Evolutionary conservation across 1,140 invertebrate species (phyloP).

Genomic region (Camponotus floridanus): DNA sequence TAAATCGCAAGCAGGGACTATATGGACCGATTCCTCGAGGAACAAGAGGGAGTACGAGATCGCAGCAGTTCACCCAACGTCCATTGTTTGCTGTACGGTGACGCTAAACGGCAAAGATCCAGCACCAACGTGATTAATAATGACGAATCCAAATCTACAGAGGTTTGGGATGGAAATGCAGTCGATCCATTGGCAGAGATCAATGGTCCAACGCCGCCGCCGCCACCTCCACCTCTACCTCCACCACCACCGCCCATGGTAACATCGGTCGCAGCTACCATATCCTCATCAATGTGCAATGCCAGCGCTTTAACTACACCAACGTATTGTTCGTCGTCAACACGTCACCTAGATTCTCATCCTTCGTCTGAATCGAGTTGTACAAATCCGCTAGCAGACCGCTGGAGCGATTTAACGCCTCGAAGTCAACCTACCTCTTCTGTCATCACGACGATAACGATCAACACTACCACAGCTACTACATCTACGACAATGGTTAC

Average conservation of each 20-base stretch:
- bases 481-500: conserved; percentile 62
- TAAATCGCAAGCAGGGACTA: conserved; percentile 87
- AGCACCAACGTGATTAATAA: conserved; percentile 78
- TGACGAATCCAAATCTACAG: conserved; percentile 80
- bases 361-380: conserved; percentile 62
- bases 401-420: conserved; percentile 58
- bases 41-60: conserved; percentile 88
- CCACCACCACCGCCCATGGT: conserved; percentile 53
- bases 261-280: conserved; percentile 38
- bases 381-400: conserved; percentile 8
- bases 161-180: conserved; percentile 78
- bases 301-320: conserved; percentile 61
- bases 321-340: conserved; percentile 53
- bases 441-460: conserved; percentile 71
- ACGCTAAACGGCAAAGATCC: conserved; percentile 87
- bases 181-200: conserved; percentile 72
- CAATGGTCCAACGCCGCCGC: conserved; percentile 67
- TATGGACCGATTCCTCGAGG: conserved; percentile 92
- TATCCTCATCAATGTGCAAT: conserved; percentile 66
- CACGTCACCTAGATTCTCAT: conserved; percentile 63
- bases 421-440: conserved; percentile 67
- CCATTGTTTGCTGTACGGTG: conserved; percentile 89
- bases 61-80: conserved; percentile 87
- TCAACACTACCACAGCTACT: conserved; percentile 69
- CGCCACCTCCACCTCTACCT: conserved; percentile 68